Conservation (phyloP, 2,797 vertebrate species). For the Chlorospingus flavigularis region DNA sequence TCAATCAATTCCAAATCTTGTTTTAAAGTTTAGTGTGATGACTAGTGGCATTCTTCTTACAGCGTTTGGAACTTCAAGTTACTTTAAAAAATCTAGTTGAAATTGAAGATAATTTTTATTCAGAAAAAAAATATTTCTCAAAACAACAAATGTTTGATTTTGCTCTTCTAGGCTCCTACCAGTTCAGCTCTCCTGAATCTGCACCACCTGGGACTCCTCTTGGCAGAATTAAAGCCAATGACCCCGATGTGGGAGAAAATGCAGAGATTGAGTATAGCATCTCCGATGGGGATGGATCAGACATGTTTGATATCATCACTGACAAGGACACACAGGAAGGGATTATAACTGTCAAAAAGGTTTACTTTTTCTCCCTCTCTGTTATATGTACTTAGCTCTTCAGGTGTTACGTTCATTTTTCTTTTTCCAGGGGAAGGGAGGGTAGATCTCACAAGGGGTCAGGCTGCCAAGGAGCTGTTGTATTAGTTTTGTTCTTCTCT, state of each 20-base stretch:
- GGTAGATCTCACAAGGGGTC: constrained; percentile 18
- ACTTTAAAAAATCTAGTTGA: background rate
- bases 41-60: background rate
- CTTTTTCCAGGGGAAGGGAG: constrained; percentile 10
- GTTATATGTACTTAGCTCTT: constrained; percentile 43
- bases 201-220: constrained; percentile 85
- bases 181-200: constrained; percentile 87
- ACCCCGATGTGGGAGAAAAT: constrained; percentile 89
- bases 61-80: background rate
- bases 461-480: constrained; percentile 7
- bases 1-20: background rate
- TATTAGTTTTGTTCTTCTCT: constrained; percentile 34
- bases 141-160: constrained; percentile 43
- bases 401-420: constrained; percentile 24
- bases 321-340: constrained; percentile 94
- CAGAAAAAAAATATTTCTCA: background rate
- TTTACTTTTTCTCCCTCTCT: constrained; percentile 69
- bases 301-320: constrained; percentile 88
- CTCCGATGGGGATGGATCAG: constrained; percentile 84
- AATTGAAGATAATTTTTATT: background rate
- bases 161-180: constrained; percentile 84
- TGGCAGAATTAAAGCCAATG: constrained; percentile 92
- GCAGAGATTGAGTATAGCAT: constrained; percentile 91
- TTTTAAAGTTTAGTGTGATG: background rate
- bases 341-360: constrained; percentile 92